A percentile compares a stretch with the other conserved stretches of the same genome.
Conservation (phyloP, 2,113 vertebrate genomes). For the Catagonus wagneri region DNA sequence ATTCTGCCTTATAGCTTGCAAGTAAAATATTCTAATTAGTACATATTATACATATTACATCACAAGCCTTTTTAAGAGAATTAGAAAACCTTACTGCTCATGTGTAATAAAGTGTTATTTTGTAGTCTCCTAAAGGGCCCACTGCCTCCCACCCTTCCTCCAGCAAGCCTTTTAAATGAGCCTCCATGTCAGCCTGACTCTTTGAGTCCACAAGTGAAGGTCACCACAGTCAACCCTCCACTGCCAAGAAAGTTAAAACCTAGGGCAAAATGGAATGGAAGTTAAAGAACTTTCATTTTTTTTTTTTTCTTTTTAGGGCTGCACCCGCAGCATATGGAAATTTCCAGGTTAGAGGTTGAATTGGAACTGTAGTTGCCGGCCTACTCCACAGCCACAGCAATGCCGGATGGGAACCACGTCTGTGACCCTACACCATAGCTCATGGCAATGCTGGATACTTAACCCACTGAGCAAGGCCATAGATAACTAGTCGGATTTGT, state of each 20-base stretch:
- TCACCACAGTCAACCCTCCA: not conserved
- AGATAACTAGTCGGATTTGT: too few species aligned
- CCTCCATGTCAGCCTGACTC: not conserved
- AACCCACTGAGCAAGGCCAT: too few species aligned
- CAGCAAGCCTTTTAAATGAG: not conserved
- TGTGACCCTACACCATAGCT: too few species aligned
- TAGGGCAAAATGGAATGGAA: not conserved
- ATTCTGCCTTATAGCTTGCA: not conserved
- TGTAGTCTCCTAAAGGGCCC: not conserved
- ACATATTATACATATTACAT: not conserved
- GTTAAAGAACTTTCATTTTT: conserved; percentile 24
- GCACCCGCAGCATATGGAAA: too few species aligned
- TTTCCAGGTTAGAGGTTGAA: too few species aligned
- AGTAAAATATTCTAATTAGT: conserved; percentile 43
- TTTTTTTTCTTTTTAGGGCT: too few species aligned
- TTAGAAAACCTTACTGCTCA: not conserved
- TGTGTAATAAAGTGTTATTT: not conserved
- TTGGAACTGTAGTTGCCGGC: too few species aligned
- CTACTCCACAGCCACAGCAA: too few species aligned
- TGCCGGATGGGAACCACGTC: too few species aligned
- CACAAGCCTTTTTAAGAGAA: not conserved
- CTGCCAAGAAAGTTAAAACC: conserved; percentile 18
- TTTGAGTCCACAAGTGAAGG: not conserved
- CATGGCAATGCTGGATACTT: too few species aligned
- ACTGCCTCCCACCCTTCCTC: not conserved